Base-by-base conservation (phyloP, 1,140 invertebrate genomes). In the Aplysia californica region DNA sequence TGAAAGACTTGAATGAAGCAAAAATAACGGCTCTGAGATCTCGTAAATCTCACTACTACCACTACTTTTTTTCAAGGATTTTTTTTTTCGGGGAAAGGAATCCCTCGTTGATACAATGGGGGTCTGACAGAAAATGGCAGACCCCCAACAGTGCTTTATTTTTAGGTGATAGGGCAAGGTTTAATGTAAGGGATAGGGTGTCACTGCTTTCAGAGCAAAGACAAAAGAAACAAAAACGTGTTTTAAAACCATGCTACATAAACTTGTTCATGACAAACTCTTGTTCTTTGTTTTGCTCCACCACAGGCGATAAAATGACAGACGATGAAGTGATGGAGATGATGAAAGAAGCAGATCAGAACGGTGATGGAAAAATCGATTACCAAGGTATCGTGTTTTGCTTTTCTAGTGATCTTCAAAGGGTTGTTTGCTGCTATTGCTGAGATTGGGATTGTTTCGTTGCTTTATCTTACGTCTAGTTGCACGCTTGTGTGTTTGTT, bases 311-410 rank as follows among this genome's bases (percentile, higher is more conserved):
- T 89, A 93, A 95, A 81, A 90, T 98, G 23, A 95, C 95, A 21
- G 94, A 96, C 79, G 94, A 95, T 80, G 96, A 98, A 87, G 94
- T 97, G 20, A 95, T 97, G 81, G 95, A 96, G 81, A 96, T 98
- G 95, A 97, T 98, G 83, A 93, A 93, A 82, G 95, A 97, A 88
- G 96, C 96, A 38, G 96, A 97, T 90, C 89, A 95, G 0, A 95
- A 98, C 86, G 95, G 95, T 0, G 95, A 97, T 86, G 87, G 87
- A 20, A 83, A 87, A 59, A 85, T 88, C 15, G 82, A 88, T 73
- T 88, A 87, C 55, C 80, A 87, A 75, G 86, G 86, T 87, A 64
- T 35, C 21, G 10, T 35, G 23, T 18, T n/a, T 61, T 29, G 26
- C 26, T 18, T n/a, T 50, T 50, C 44, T 50, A 15, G 10, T 50